Evolutionary conservation across 2,888 invertebrate genomes (phyloP).

Genomic region (Hanleya hanleyi): DNA sequence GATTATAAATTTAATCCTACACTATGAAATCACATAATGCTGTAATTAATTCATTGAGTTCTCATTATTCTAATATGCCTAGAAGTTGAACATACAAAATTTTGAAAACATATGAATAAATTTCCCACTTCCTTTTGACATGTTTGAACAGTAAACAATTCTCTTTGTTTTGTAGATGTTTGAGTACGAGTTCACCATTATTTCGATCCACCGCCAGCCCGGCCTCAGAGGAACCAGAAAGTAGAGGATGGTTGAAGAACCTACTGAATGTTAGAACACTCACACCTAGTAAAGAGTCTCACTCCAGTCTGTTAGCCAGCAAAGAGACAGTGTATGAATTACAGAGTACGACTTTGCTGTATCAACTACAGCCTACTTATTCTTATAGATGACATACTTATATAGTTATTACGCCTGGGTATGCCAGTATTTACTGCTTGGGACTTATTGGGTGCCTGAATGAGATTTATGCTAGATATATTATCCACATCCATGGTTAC

Average conservation of each 20-base stretch:
- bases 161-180: conserved; percentile 13
- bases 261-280: conserved; percentile 87
- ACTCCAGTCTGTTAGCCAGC: conserved; percentile 96
- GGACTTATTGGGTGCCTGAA: not conserved
- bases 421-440: not conserved
- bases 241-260: conserved; percentile 86
- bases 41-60: too few relatives aligned
- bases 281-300: conserved; percentile 95
- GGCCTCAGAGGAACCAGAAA: conserved; percentile 75
- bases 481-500: too few relatives aligned
- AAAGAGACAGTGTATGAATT: conserved; percentile 97
- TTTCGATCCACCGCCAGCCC: not conserved
- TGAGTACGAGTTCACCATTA: conserved; percentile 4
- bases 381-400: not conserved
- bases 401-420: not conserved
- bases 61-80: not conserved
- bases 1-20: not conserved
- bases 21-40: not conserved
- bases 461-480: too few relatives aligned
- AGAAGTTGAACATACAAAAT: too few relatives aligned
- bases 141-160: too few relatives aligned
- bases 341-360: conserved; percentile 78
- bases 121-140: too few relatives aligned
- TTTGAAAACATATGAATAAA: too few relatives aligned
- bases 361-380: not conserved